Evolutionary conservation across 2,113 vertebrate genomes (phyloP).

Genomic region (Callionymus lyra): DNA sequence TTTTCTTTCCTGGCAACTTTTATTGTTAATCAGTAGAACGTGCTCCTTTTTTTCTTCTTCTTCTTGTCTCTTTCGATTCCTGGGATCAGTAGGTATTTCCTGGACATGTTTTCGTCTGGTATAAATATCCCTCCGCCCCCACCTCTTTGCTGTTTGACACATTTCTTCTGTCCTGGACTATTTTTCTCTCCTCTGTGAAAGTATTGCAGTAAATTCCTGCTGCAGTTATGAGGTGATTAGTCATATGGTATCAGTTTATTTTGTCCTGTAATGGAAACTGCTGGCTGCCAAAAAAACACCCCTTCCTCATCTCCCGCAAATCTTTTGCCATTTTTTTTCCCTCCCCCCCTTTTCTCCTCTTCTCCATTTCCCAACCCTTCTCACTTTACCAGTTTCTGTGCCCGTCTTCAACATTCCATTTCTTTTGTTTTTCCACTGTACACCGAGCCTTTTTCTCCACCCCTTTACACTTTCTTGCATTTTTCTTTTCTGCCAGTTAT

Average conservation of each 20-base stretch:
- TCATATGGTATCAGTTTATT: slow-evolving; percentile 57
- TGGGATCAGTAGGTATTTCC: slow-evolving; percentile 21
- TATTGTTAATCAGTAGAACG: slow-evolving; percentile 1
- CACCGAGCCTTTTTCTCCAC: not conserved
- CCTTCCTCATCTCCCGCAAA: slow-evolving; percentile 5
- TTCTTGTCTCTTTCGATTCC: slow-evolving; percentile 18
- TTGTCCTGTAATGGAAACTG: slow-evolving; percentile 46
- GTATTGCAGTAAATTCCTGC: slow-evolving; percentile 38
- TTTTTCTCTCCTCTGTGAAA: not conserved
- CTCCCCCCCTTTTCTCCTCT: not conserved
- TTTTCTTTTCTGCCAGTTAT: not conserved
- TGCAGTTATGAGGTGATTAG: slow-evolving; percentile 38
- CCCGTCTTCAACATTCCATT: not conserved
- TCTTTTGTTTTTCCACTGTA: slow-evolving; percentile 2
- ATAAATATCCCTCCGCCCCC: not conserved
- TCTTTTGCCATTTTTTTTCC: not conserved
- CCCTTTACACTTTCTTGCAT: not conserved
- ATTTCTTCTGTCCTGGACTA: not conserved
- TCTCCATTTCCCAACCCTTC: not conserved
- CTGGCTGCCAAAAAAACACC: slow-evolving; percentile 21
- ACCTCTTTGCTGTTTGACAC: not conserved
- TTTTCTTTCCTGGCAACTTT: not conserved
- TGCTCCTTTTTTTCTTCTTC: slow-evolving; percentile 19
- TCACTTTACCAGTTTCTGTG: not conserved
- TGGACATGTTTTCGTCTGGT: slow-evolving; percentile 11